Evolutionary conservation across 2,797 vertebrate species (phyloP).

Genomic region (Loris lydekkerianus): DNA sequence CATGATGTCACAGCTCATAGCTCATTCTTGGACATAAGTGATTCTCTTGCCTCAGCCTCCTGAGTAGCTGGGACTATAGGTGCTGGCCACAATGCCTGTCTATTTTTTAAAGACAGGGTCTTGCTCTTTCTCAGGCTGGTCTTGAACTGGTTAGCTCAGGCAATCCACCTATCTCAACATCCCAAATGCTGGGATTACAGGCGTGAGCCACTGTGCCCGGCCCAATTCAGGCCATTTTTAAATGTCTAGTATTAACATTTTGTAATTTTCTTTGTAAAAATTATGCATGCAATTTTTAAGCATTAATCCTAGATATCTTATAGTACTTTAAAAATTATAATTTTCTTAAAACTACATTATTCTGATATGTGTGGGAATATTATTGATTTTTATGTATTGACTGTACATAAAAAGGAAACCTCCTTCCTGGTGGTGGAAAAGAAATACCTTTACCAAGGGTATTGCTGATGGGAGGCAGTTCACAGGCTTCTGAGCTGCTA

Average conservation of each 20-base stretch:
- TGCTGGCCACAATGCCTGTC: no score
- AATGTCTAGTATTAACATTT: not conserved
- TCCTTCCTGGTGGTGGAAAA: not conserved
- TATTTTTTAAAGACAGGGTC: no score
- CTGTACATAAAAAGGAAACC: not conserved
- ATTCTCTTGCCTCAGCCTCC: no score
- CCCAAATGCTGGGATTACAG: no score
- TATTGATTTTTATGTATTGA: not conserved
- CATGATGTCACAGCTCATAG: no score
- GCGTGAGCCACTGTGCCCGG: no score
- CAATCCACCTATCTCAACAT: no score
- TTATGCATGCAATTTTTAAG: not conserved
- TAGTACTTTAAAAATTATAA: not conserved
- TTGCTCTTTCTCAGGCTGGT: no score
- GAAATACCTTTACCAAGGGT: no score
- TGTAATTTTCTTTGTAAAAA: not conserved
- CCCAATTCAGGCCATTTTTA: not conserved
- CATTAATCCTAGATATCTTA: not conserved
- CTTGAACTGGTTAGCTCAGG: no score
- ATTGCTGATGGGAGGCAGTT: not conserved
- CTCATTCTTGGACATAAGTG: no score
- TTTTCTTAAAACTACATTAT: constrained; percentile 33
- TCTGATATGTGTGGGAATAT: not conserved
- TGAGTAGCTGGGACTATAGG: no score
- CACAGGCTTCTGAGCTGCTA: not conserved